Conservation (phyloP, 1,140 invertebrate species). For the Zaprionus nigranus region DNA sequence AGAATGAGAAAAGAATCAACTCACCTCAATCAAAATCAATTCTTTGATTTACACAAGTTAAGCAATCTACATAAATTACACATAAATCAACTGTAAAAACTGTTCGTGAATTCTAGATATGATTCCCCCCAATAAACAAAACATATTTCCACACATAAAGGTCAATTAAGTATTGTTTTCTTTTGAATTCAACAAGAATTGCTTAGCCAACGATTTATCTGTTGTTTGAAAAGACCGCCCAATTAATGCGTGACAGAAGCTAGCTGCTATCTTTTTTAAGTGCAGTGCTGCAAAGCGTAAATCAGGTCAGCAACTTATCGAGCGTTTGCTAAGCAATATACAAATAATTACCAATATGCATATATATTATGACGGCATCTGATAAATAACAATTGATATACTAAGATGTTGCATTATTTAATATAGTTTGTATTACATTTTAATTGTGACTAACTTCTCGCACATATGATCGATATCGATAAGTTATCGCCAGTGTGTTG, state of each 20-base stretch:
- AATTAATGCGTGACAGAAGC: not conserved
- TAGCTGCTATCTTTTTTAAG: not conserved
- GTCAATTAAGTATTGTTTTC: not conserved
- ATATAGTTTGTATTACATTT: not conserved
- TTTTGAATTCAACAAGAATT: not conserved
- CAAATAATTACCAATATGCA: too few species aligned
- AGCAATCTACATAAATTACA: constrained; percentile 32
- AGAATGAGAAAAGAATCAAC: constrained; percentile 3
- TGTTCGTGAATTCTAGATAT: constrained; percentile 28
- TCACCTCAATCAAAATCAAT: constrained; percentile 19
- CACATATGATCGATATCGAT: not conserved
- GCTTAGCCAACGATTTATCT: not conserved
- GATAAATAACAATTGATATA: not conserved
- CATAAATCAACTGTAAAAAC: constrained; percentile 64
- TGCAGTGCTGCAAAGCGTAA: not conserved
- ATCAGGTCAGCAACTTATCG: not conserved
- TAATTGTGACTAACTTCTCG: not conserved
- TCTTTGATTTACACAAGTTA: constrained; percentile 29
- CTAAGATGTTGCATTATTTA: not conserved
- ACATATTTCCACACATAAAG: constrained; percentile 7
- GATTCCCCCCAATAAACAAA: constrained; percentile 63
- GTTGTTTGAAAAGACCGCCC: not conserved
- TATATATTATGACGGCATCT: not conserved
- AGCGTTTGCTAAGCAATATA: not conserved
- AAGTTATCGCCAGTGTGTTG: not conserved